Evolutionary conservation across 2,113 vertebrate species (phyloP), one percentile per base, ranked within the genome.

Genomic region (Eonycteris spelaea): DNA sequence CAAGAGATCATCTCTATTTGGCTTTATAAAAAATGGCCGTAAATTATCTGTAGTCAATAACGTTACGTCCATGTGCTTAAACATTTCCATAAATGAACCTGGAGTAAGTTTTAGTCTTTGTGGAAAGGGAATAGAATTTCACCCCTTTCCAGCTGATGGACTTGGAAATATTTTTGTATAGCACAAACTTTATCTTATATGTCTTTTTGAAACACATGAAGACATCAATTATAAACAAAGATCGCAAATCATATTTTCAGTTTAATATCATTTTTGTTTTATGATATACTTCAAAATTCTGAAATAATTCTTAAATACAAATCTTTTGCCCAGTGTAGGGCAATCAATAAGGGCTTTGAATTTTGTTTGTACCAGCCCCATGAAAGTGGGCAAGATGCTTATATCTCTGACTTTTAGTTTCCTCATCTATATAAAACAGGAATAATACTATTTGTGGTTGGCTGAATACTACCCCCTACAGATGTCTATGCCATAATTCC

Each of bases 281-380:
- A 82, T 53, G 79, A 71, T 35, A 24, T 14, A 85, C 89, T 94
- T 85, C 22, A 71, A 91, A 90, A 93, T 7, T 59, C 40, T 93
- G 24, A 97, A 96, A 88, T 87, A 33, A 80, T 80, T 85, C 35
- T 71, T 70, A 93, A 92, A 80, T 53, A 55, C 1, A 77, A 96
- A 61, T 43, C 5, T 48, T 89, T 51, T 70, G 30, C 30, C 9
- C 35, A 21, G 6, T 86, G 4, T 88, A 88, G n/a, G 35, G 30
- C 33, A 67, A 65, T 90, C 18, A 40, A 43, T 18, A 77, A 5
- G 13, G 43, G 6, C 38, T 95, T 67, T 82, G 83, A 24, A 73
- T 91, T 74, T 53, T n/a, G n/a, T 16, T 22, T 86, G 3, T 48
- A 59, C 26, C 0, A 91, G n/a, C 14, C 35, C 18, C 0, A 12